Base-by-base conservation (phyloP, 2,113 vertebrate species). In the Chaetodon trifascialis region DNA sequence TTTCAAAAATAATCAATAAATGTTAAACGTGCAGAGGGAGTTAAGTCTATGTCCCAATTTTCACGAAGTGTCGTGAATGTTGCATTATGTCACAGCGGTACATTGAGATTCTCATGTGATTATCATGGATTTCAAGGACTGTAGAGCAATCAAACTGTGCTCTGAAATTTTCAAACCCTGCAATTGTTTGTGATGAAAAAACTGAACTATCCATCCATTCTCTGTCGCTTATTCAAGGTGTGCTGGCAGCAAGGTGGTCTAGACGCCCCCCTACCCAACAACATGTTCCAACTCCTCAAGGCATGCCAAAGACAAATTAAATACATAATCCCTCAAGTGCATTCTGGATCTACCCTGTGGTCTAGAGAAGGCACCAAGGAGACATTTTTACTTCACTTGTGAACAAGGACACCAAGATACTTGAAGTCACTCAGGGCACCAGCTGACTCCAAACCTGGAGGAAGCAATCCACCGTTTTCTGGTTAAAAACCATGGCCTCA, bases 31-130 rank as follows among this genome's bases (percentile, higher is more conserved):
- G 11, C 2, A 51, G 2, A 42, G 42, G 7, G 6, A 21, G 34
- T 25, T 4, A 1, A 21, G 34, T 54, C 0, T 5, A 1, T 0
- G 0, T 34, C n/a, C 7, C 0, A 52, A 1, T 23, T 0, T 5
- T 40, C 5, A 52, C 59, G 7, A 82, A 42, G 9, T 8, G 10
- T 14, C 3, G 0, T 58, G 73, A 84, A 83, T n/a, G 84, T 60
- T 76, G 0, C 76, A 87, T 72, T 25, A 23, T 36, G 23, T 65
- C 56, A 76, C 46, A 34, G 66, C 68, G 36, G 38, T 44, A 56
- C n/a, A 44, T 44, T 69, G n/a, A 66, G 11, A 44, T 16, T 17
- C 56, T 73, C 0, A 68, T 38, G 49, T 42, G 4, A 71, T 73
- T 70, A 68, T 54, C 44, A 79, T 72, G 40, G 46, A 51, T 52